phyloP scores from a whole-genome alignment of 2,113 vertebrate genomes.

The Oenanthe melanoleuca region DNA sequence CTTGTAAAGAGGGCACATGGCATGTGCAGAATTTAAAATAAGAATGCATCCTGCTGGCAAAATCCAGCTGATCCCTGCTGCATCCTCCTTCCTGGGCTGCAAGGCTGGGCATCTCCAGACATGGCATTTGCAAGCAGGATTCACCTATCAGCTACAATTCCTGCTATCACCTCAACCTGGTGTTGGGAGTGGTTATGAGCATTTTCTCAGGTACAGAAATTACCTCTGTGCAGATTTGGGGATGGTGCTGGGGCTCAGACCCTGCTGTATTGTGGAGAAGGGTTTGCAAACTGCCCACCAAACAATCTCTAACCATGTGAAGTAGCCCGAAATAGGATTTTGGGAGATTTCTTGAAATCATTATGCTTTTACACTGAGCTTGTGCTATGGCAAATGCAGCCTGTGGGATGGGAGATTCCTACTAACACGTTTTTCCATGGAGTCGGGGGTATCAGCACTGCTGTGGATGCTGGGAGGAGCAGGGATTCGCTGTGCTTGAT shows the following conservation, averaged over 20 bases:
- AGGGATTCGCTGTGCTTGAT: not conserved
- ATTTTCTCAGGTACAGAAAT: not conserved
- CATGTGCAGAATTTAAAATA: not conserved
- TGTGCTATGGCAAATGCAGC: not conserved
- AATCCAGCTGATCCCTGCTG: not conserved
- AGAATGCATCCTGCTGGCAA: not conserved
- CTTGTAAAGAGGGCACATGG: not conserved
- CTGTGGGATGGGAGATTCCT: not conserved
- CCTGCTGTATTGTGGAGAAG: not conserved
- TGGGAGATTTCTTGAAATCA: not conserved
- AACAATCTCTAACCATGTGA: not conserved
- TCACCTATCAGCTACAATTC: fast-evolving
- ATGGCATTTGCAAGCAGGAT: not conserved
- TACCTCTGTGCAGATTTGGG: not conserved
- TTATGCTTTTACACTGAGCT: not conserved
- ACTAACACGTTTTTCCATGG: not conserved
- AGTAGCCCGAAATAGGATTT: not conserved
- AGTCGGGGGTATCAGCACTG: not conserved
- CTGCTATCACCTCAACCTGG: fast-evolving
- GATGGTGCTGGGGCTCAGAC: not conserved
- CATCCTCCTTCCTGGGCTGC: not conserved
- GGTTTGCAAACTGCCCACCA: not conserved
- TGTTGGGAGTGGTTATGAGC: not conserved
- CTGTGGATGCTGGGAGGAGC: not conserved
- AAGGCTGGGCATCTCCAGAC: not conserved